Evolutionary conservation across 2,888 invertebrate species (phyloP), one percentile per base, ranked within the genome.

Genomic region (Spilosoma lubricipeda): DNA sequence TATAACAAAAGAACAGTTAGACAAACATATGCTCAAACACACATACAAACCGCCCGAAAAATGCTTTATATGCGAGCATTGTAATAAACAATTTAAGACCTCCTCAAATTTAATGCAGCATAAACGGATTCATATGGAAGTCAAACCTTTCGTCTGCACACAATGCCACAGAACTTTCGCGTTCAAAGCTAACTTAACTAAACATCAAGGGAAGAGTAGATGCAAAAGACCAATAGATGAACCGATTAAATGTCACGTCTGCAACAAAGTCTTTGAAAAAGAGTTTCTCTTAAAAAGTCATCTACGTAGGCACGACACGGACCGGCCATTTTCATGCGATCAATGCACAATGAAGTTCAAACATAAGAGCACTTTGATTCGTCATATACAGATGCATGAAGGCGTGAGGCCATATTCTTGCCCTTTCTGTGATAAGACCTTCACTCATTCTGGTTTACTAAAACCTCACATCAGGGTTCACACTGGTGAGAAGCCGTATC

Each of bases 401-500:
- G 90, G 90, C 0, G 48, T 79, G 0, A 87, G 87, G n/a, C 77
- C 92, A 0, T 91, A 77, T 52, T 72, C 83, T 0, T 93, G 93
- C 20, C 76, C 83, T 0, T 75, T 89, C 0, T 95, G 95, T 33
- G 72, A 89, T 48, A 94, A 92, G 67, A 76, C 76, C 0, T 95
- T 95, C 64, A 88, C 94, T 0, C 79, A 80, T 18, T 78, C 76
- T 0, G 85, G 80, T 0, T 65, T 85, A 0, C 11, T 85, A 2
- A 91, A 90, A 4, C 89, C 91, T 0, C 93, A 93, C 71, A 80
- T 91, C 77, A 74, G 92, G 4, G 88, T 86, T 0, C 93, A 93
- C 56, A 92, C 92, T 0, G 86, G 89, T 0, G 90, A 90, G 73
- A 81, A 90, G 8, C 85, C 92, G 0, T 91, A 84, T 67, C 63